A percentile compares a stretch with the other conserved stretches of the same genome.
Conservation (phyloP, 2,113 vertebrate genomes). For the Siniperca knerii region DNA sequence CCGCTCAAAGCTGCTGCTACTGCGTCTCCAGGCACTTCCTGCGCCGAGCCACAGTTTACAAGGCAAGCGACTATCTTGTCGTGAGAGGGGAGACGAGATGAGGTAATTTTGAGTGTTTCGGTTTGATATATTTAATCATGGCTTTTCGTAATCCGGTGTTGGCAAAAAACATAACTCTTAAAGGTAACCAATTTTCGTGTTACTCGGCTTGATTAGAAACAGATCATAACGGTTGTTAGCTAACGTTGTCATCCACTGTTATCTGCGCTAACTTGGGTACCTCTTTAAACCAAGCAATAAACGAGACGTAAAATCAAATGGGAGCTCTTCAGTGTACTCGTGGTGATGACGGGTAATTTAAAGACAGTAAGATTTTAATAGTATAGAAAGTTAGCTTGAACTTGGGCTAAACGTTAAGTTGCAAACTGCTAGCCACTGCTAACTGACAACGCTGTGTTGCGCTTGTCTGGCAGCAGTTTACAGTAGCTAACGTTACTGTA, state of each 20-base stretch:
- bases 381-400: background rate
- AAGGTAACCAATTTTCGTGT: background rate
- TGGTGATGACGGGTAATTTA: fast-evolving
- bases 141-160: background rate
- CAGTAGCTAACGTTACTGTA: conserved; percentile 18
- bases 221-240: conserved; percentile 22
- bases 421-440: conserved; percentile 49
- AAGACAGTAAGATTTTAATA: background rate
- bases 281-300: background rate
- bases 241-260: conserved; percentile 31
- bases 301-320: background rate
- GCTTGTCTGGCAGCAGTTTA: conserved; percentile 19
- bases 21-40: conserved; percentile 74
- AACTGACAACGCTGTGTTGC: conserved; percentile 36
- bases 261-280: conserved; percentile 42
- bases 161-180: fast-evolving
- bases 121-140: background rate
- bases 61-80: conserved; percentile 55
- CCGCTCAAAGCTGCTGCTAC: conserved; percentile 74
- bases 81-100: conserved; percentile 67
- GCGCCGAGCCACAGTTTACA: conserved; percentile 51
- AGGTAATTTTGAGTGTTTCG: conserved; percentile 60
- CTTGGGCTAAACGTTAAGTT: background rate
- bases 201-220: background rate
- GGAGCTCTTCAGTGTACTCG: fast-evolving